phyloP scores from a whole-genome alignment of 2,888 invertebrate species.

The Podabrus alpinus region DNA sequence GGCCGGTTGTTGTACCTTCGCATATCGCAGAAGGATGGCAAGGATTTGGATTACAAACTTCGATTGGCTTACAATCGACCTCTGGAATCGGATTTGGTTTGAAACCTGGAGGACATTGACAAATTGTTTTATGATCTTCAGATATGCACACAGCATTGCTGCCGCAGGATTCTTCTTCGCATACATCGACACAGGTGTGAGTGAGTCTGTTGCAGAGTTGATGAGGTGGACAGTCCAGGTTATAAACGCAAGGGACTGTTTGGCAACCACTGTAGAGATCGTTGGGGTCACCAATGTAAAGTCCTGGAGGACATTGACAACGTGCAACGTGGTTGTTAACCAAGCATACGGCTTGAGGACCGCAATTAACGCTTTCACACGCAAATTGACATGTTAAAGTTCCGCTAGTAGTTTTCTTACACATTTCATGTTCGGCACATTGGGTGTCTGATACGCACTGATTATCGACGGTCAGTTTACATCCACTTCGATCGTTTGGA shows the following conservation, averaged over 20 bases:
- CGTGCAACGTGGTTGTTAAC: conserved; percentile 88
- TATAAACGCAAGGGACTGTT: conserved; percentile 84
- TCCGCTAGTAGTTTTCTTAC: conserved; percentile 64
- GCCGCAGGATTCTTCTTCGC: conserved; percentile 82
- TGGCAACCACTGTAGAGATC: conserved; percentile 75
- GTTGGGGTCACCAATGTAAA: conserved; percentile 84
- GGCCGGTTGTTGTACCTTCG: conserved; percentile 68
- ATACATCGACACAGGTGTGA: conserved; percentile 81
- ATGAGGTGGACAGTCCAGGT: conserved; percentile 78
- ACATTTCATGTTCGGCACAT: conserved; percentile 82
- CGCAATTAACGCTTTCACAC: conserved; percentile 78
- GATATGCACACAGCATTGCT: conserved; percentile 86
- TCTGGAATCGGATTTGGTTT: conserved; percentile 83
- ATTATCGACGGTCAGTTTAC: conserved; percentile 71
- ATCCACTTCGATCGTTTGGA: conserved; percentile 88
- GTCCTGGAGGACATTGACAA: conserved; percentile 88
- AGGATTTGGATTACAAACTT: conserved; percentile 75
- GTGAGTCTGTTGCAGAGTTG: conserved; percentile 83
- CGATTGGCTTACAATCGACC: conserved; percentile 73
- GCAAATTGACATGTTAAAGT: conserved; percentile 74
- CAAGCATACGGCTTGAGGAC: conserved; percentile 84
- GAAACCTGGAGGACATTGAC: conserved; percentile 86
- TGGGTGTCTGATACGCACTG: conserved; percentile 80
- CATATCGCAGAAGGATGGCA: conserved; percentile 84
- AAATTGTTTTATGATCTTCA: conserved; percentile 79